Base-by-base conservation (phyloP, 2,888 invertebrate species). In the Bembecia ichneumoniformis region DNA sequence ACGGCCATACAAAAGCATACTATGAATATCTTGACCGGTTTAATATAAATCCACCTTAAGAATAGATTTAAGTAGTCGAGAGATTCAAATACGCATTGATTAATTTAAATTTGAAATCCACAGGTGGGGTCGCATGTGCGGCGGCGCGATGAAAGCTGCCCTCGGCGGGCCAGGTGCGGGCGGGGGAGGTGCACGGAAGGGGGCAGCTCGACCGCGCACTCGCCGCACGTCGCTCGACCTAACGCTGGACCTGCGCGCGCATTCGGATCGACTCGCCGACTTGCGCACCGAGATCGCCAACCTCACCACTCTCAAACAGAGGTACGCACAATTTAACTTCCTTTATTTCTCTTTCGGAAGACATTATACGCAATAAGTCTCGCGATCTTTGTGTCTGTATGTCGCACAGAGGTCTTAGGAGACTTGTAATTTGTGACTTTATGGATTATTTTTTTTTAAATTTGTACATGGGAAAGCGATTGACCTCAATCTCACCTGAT, bases 241-340 rank as follows among this genome's bases (percentile, higher is more conserved):
- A 58, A 94, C 97, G 71, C 87, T 98, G 55, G 98, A 98, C 81
- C 89, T 97, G 59, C 94, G 94, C 77, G 98, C 98, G 49, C 97
- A 97, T 69, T 95, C 97, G 77, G 92, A 94, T 11, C 89, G 95
- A 51, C 87, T 97, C 49, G 91, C 92, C 56, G 94, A 95, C 64
- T 89, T 97, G 46, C 91, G 94, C 60, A 93, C 94, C 57, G 97
- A 98, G 86, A 91, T 98, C 59, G 87, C 89, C 52, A 91, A 95
- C 71, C 88, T 98, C 55, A 90, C 93, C 55, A 93, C 94, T 59
- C 88, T 98, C 46, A 97, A 96, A 71, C 90, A 90, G 72, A 72
- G 83, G 86, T 86, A 57, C 36, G 51, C 14, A 35, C 35, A 13
- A 3, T 40, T n/a, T 40, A 40, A 10, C 40, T 3, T 13, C 40